Conservation (phyloP, 1,140 invertebrate genomes). For the Dolichoris vasculosae region DNA sequence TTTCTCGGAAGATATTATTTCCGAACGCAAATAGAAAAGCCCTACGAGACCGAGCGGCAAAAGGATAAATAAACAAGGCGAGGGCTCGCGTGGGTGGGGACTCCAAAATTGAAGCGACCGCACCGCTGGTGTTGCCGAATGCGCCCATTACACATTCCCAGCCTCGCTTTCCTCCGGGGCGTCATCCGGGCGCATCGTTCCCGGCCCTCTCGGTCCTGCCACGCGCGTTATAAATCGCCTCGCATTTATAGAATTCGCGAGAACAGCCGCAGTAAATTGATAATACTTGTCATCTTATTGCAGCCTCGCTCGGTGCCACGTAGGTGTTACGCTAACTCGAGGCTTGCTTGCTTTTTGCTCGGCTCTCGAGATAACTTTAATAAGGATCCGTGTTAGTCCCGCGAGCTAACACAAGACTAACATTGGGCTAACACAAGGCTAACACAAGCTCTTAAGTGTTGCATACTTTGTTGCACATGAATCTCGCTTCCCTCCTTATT, state of each 20-base stretch:
- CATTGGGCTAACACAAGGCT: too few species aligned
- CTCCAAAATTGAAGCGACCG: conserved; percentile 37
- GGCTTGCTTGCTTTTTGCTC: neutral
- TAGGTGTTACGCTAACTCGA: conserved; percentile 19
- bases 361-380: conserved; percentile 11
- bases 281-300: conserved; percentile 27
- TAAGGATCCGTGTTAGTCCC: conserved; percentile 9
- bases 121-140: neutral
- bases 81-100: neutral
- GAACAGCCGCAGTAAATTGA: conserved; percentile 40
- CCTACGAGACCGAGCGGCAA: neutral
- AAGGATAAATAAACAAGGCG: conserved; percentile 45
- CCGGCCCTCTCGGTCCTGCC: neutral
- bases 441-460: neutral
- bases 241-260: conserved; percentile 44
- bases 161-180: conserved; percentile 20
- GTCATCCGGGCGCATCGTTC: neutral
- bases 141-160: conserved; percentile 56
- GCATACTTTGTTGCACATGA: conserved; percentile 19
- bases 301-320: neutral
- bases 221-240: conserved; percentile 33
- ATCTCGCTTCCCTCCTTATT: neutral
- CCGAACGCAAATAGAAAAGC: conserved; percentile 42
- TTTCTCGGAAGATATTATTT: conserved; percentile 49
- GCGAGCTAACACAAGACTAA: neutral